Percentiles rank a stretch among this genome's conserved stretches.
Evolutionary conservation across 2,797 vertebrate genomes (phyloP).

Genomic region (Sebastes trivittatus): DNA sequence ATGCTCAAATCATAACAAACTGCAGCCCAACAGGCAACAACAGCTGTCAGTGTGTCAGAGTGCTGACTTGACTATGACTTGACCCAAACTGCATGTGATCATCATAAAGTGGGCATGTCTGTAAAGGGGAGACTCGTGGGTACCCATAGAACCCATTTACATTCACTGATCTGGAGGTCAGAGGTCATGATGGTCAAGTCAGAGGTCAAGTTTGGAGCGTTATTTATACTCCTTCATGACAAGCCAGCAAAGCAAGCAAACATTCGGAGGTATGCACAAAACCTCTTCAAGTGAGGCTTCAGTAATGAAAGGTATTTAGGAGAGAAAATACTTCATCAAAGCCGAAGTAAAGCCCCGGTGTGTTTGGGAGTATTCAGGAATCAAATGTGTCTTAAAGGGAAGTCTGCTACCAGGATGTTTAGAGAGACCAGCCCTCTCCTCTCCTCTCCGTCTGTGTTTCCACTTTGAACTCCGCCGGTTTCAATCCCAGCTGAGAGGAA

Average conservation of each 20-base stretch:
- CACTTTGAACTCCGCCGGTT: slow-evolving; percentile 42
- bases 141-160: no score
- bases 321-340: not conserved
- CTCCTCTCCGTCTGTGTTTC: slow-evolving; percentile 11
- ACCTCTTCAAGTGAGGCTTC: not conserved
- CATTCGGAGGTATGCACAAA: not conserved
- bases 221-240: rapidly evolving
- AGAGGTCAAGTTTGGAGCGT: no score
- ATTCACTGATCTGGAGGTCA: no score
- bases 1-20: no score
- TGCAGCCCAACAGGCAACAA: no score
- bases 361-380: not conserved
- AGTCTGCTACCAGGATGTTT: slow-evolving; percentile 53
- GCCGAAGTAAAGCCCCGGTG: not conserved
- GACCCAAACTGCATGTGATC: no score
- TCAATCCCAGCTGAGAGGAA: slow-evolving; percentile 45
- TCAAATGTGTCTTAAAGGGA: slow-evolving; percentile 14
- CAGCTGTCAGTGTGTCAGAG: no score
- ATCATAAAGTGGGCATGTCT: no score
- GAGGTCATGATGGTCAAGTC: no score
- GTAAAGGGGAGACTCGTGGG: no score
- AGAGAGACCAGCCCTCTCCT: slow-evolving; percentile 4
- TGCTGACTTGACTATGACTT: no score
- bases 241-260: not conserved
- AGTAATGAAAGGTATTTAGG: not conserved